phyloP scores from a whole-genome alignment of 1,140 invertebrate species.

The Cydia amplana region DNA sequence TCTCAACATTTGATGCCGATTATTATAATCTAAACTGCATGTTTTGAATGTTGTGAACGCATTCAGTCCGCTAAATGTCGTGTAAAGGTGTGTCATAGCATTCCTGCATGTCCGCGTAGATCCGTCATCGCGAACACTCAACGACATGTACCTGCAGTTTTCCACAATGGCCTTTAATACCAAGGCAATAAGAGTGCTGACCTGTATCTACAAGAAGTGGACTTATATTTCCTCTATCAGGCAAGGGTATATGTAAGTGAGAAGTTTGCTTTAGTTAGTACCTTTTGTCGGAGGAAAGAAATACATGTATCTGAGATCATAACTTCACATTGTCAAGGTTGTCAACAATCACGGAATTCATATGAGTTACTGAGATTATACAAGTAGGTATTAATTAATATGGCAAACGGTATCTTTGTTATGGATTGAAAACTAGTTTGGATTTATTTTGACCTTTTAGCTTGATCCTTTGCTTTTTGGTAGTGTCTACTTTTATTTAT shows the following conservation, averaged over 20 bases:
- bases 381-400: not conserved
- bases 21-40: conserved; percentile 11
- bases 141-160: not conserved
- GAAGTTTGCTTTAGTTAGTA: not conserved
- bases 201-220: not conserved
- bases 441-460: not conserved
- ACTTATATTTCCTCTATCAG: not conserved
- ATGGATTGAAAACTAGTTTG: conserved; percentile 10
- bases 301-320: conserved; percentile 13
- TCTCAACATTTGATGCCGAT: not conserved
- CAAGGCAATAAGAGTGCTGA: not conserved
- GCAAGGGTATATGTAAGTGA: not conserved
- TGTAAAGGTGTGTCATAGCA: conserved; percentile 4
- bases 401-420: conserved; percentile 4
- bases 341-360: conserved; percentile 22
- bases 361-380: conserved; percentile 4
- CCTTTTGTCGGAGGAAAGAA: not conserved
- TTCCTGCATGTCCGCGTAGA: conserved; percentile 6
- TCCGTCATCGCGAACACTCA: conserved; percentile 14
- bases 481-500: not conserved
- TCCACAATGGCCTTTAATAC: not conserved
- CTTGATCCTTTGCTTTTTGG: conserved; percentile 3
- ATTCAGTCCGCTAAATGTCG: not conserved
- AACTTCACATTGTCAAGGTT: conserved; percentile 19
- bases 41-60: not conserved